Conservation (phyloP, 2,888 invertebrate genomes). For the Diaphora mendica region DNA sequence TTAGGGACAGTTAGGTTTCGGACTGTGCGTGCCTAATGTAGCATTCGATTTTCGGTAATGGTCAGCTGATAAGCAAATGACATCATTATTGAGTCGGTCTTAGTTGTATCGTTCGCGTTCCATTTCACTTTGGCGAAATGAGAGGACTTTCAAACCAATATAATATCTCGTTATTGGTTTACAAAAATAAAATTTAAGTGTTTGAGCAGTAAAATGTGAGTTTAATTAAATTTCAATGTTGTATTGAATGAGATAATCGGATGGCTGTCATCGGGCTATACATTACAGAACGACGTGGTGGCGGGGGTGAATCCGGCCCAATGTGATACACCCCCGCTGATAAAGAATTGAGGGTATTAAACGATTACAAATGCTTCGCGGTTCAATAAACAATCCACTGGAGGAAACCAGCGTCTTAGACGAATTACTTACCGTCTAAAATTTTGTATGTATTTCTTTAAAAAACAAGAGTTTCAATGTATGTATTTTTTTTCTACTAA, state of each 20-base stretch:
- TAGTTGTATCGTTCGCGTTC: constrained; percentile 77
- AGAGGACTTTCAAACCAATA: constrained; percentile 43
- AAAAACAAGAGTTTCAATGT: background rate
- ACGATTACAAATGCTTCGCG: constrained; percentile 87
- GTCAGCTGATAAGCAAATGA: constrained; percentile 87
- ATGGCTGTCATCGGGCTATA: constrained; percentile 79
- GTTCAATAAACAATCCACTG: constrained; percentile 83
- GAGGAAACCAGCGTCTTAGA: constrained; percentile 73
- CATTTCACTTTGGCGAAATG: constrained; percentile 58
- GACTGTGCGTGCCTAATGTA: constrained; percentile 82
- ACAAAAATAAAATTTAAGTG: constrained; percentile 49
- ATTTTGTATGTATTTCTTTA: constrained; percentile 31
- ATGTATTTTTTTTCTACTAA: background rate
- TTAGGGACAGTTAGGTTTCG: constrained; percentile 74
- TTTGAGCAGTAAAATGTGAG: constrained; percentile 42
- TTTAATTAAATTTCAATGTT: constrained; percentile 60
- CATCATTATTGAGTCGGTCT: constrained; percentile 79
- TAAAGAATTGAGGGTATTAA: constrained; percentile 87
- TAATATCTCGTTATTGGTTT: constrained; percentile 53
- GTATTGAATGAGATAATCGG: constrained; percentile 70
- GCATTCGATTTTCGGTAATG: constrained; percentile 86
- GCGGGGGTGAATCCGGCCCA: constrained; percentile 68
- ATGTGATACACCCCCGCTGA: constrained; percentile 75
- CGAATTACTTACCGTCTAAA: constrained; percentile 72
- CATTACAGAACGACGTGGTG: constrained; percentile 60